Evolutionary conservation across 2,797 vertebrate genomes (phyloP), one percentile per base, ranked within the genome.

Genomic region (Centroberyx gerrardi): DNA sequence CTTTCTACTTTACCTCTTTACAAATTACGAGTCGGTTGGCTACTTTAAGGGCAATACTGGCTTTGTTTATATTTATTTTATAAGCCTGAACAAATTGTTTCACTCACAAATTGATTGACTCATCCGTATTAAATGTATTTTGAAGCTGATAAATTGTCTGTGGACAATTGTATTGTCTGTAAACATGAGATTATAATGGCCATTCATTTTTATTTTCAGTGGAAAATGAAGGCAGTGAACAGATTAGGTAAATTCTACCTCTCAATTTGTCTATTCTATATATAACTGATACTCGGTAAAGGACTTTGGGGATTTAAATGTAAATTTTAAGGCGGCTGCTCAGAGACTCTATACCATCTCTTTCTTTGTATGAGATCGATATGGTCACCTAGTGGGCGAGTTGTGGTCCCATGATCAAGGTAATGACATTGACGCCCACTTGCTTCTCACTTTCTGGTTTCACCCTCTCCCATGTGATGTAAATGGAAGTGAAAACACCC

Each of bases 401-500:
- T 74, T 81, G 64, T 71, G 84, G 84, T 88, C 85, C 65, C 64
- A 58, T 86, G 84, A 89, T 78, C 79, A 80, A 87, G 73, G 81
- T 80, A 63, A 64, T 36, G 79, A 86, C 80, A 76, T 36, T 6
- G 14, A 69, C 86, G 53, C 91, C 89, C 89, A 93, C 89, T 82
- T 29, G 0, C 70, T 61, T 93, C 85, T 90, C 88, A 76, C 81
- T 81, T 81, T 59, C 60, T 65, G 40, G 80, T 91, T 92, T 91
- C 82, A 77, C 70, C 72, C 74, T 74, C 74, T 76, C 68, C 76
- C 89, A 89, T 92, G 86, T 93, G 92, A 92, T 88, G 86, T 84
- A 90, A 88, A 90, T 91, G 92, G 92, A 93, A 93, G 92, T 92
- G 91, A 93, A 78, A 92, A 90, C 88, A 68, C 91, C 86, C 78